Base-by-base conservation (phyloP, 53 echinoderm and acorn worm species). In the Henricia sp. region DNA sequence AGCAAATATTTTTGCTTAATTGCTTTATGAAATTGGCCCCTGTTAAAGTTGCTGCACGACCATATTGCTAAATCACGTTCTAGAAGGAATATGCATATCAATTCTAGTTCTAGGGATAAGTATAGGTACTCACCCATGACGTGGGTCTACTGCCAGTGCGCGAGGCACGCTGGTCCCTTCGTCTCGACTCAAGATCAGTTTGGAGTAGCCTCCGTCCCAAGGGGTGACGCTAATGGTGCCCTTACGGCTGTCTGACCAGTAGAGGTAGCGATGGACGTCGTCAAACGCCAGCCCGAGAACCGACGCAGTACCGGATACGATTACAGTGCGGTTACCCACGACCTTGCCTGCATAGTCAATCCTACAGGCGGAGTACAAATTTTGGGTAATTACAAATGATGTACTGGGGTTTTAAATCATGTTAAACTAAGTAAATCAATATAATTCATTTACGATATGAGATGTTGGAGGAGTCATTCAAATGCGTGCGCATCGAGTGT, bases 261-360 rank as follows among this genome's bases (percentile, higher is more conserved):
- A 84, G 6, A 84, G 85, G 72, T 84, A 58, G 11, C 85, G 85
- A 25, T 57, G 43, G 40, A 84, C 27, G 26, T 41, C 11, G 41
- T 84, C 85, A 54, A 84, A 70, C 4, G 85, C 85, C 3, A 84
- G 35, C 20, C 85, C 85, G 20, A 58, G 44, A 5, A 60, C 53
- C 14, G 30, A 21, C 2, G 44, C 55, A 12, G 32, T 54, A 28
- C 19, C 13, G 0, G 42, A 21, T 26, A n/a, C 43, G 30, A 84
- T 72, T 21, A 59, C 28, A 3, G 50, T 46, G 2, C 28, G 33
- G 63, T 50, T 80, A 14, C 64, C 80, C 46, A 64, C 80, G 13
- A 9, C 11, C 1, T 38, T 6, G 65, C 23, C 23, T 29, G 42
- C 46, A 8, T 44, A 80, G 32, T 60, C 62, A 20, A 80, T 46